phyloP scores from a whole-genome alignment of 2,888 invertebrate species.

The Lasius fuliginosus region DNA sequence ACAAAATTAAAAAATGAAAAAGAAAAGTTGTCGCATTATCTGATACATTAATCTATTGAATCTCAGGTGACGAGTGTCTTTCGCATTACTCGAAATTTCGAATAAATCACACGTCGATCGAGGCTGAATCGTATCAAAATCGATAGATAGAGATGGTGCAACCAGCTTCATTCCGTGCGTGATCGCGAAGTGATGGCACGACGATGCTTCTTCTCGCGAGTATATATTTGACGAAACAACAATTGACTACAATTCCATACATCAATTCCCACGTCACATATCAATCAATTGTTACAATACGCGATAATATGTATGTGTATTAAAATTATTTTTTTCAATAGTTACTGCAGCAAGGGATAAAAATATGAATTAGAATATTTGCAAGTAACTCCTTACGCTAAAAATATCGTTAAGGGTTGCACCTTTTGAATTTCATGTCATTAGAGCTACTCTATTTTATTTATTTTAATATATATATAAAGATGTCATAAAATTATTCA shows the following conservation, averaged over 20 bases:
- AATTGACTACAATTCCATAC: background rate
- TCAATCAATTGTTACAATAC: conserved; percentile 20
- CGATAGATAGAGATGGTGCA: conserved; percentile 5
- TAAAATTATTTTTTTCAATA: background rate
- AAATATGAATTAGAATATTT: background rate
- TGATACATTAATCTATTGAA: background rate
- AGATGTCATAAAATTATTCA: background rate
- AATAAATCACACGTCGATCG: conserved; percentile 38
- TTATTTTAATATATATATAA: no score
- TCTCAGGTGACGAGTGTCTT: background rate
- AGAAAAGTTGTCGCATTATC: background rate
- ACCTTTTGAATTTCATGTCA: background rate
- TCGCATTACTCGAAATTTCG: conserved; percentile 7
- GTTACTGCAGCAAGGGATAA: background rate
- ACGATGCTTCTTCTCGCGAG: conserved; percentile 18
- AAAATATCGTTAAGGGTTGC: background rate
- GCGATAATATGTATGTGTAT: conserved; percentile 11
- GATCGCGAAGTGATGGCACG: conserved; percentile 21
- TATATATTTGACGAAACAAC: conserved; percentile 24
- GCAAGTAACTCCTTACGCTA: background rate
- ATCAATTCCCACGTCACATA: conserved; percentile 26
- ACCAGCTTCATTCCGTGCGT: conserved; percentile 10
- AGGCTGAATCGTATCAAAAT: conserved; percentile 26
- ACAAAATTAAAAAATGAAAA: background rate
- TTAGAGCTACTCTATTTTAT: background rate